phyloP scores from a whole-genome alignment of 2,113 vertebrate species.

The Macrotis lagotis region DNA sequence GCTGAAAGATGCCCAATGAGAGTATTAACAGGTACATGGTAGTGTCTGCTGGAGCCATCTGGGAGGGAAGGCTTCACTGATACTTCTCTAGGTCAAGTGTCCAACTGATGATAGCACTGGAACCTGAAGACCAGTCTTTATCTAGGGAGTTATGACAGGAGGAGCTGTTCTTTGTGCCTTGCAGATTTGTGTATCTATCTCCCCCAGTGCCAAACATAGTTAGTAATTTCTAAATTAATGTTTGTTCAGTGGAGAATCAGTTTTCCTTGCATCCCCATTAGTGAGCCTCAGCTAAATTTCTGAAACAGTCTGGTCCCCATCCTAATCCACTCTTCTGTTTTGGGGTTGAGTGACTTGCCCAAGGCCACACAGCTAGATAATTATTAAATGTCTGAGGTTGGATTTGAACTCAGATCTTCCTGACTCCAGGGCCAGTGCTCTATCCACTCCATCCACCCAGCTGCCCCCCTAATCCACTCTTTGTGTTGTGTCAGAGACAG shows the following conservation, averaged over 20 bases:
- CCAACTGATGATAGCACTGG: neutral
- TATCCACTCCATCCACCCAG: no score
- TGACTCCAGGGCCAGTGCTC: no score
- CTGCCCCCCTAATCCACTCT: no score
- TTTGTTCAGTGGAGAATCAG: neutral
- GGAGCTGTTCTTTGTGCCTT: neutral
- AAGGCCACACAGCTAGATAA: no score
- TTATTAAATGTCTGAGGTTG: no score
- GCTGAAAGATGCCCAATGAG: constrained; percentile 1
- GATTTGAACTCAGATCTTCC: no score
- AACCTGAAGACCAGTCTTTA: neutral
- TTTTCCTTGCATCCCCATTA: neutral
- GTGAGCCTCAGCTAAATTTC: neutral
- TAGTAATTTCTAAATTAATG: neutral
- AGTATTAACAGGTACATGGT: neutral
- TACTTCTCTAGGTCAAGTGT: neutral
- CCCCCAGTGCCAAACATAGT: neutral
- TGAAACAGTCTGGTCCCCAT: neutral
- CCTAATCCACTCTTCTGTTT: neutral
- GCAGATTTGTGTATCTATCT: neutral
- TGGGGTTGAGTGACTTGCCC: no score
- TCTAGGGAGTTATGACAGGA: neutral
- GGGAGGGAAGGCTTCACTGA: neutral
- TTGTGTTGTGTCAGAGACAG: no score
- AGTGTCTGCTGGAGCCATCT: neutral